A percentile compares a stretch with the other conserved stretches of the same genome.
phyloP scores from a whole-genome alignment of 30 jellyfish, hydroid and myxozoan genomes.

The Aurelia aurita region DNA sequence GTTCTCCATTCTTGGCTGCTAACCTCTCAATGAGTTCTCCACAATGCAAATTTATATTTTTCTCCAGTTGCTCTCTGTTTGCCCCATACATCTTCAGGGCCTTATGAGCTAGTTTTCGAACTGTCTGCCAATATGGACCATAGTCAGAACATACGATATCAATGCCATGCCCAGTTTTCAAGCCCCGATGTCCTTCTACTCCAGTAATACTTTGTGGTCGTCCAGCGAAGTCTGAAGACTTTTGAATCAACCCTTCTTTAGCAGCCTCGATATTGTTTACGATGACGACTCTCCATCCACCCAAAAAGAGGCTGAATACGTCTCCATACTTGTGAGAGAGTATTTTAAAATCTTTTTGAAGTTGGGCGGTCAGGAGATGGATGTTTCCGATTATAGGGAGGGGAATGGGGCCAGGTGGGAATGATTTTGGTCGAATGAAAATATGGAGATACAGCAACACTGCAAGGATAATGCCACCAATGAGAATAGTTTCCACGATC shows the following conservation, averaged over 20 bases:
- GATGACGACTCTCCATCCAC: constrained; percentile 26
- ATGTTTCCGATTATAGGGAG: constrained; percentile 45
- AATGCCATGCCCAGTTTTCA: constrained; percentile 21
- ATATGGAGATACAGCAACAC: background rate
- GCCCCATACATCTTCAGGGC: constrained; percentile 68
- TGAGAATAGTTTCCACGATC: background rate
- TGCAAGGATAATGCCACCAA: background rate
- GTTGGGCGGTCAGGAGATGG: constrained; percentile 21
- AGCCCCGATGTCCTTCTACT: constrained; percentile 39
- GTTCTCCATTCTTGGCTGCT: background rate
- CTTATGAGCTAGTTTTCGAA: constrained; percentile 49
- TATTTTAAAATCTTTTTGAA: constrained; percentile 6
- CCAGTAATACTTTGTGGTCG: constrained; percentile 51
- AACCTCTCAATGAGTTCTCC: constrained; percentile 20
- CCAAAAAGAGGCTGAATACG: constrained; percentile 43
- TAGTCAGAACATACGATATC: constrained; percentile 45
- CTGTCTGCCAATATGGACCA: constrained; percentile 51
- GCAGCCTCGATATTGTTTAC: constrained; percentile 38
- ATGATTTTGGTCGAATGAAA: constrained; percentile 31
- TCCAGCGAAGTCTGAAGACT: constrained; percentile 49
- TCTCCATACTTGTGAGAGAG: constrained; percentile 32
- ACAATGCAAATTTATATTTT: background rate
- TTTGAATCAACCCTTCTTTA: constrained; percentile 23
- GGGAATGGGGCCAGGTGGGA: constrained; percentile 47
- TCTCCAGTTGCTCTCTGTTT: constrained; percentile 30